Percentiles rank a stretch among this genome's conserved stretches.
These are phyloP conservation scores for Leistus spinibarbis DNA, from an alignment of 2,888 invertebrate genomes.

Conservation along the genomic window DNA sequence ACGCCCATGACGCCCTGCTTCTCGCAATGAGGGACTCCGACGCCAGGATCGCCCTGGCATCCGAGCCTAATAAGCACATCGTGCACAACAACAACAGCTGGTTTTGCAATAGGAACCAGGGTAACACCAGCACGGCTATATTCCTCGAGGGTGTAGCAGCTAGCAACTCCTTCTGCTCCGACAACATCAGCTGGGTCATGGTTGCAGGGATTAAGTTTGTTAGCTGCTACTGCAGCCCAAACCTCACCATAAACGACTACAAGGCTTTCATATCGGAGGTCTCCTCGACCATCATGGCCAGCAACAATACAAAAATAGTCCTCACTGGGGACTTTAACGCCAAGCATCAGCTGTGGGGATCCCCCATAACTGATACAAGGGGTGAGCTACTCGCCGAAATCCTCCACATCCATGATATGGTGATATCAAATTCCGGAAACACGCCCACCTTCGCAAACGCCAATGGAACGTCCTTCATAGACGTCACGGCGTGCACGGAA, in stretches of 20 bases:
- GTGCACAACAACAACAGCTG: neutral
- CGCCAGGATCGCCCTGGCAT: too few species aligned
- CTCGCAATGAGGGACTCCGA: too few species aligned
- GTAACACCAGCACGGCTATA: neutral
- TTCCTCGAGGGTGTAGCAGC: neutral
- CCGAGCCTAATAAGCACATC: too few species aligned
- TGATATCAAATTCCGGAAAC: neutral
- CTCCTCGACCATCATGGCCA: too few species aligned
- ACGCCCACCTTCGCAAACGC: neutral
- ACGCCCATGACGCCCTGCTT: too few species aligned
- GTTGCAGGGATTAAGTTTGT: neutral
- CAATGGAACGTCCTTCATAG: neutral
- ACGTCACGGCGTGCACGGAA: neutral
- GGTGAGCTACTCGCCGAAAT: neutral
- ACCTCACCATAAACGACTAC: neutral
- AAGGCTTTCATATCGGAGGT: neutral
- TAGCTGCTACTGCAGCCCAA: neutral
- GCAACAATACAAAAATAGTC: too few species aligned
- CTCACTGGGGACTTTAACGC: constrained; percentile 15
- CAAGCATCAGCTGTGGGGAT: neutral
- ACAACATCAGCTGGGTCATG: neutral
- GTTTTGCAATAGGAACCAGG: neutral
- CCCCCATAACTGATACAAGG: constrained; percentile 4
- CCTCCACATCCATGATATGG: neutral
- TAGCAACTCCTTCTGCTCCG: neutral